A percentile compares a stretch with the other conserved stretches of the same genome.
phyloP scores from a whole-genome alignment of 2,888 invertebrate species.

The Conomelus anceps region DNA sequence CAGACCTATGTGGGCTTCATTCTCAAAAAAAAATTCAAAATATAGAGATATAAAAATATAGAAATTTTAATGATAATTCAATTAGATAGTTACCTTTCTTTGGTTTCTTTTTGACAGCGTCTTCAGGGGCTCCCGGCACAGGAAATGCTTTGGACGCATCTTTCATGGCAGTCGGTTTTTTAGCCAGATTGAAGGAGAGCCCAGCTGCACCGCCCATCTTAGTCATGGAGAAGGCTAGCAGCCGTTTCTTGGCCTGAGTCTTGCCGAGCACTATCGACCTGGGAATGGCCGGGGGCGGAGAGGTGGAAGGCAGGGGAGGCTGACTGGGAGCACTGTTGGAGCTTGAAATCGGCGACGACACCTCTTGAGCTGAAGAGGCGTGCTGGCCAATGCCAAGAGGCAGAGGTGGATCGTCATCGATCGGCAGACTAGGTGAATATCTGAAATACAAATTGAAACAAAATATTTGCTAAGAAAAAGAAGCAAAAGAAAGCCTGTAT shows the following conservation, averaged over 20 bases:
- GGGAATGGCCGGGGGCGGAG: slow-evolving; percentile 12
- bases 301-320: background rate
- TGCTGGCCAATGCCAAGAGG: background rate
- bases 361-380: background rate
- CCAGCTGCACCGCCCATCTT: slow-evolving; percentile 33
- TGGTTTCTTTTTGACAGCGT: slow-evolving; percentile 16
- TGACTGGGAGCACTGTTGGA: background rate
- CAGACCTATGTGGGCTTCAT: too few relatives aligned
- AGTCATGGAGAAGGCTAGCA: slow-evolving; percentile 42
- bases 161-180: slow-evolving; percentile 24
- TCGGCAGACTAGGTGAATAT: slow-evolving; percentile 28
- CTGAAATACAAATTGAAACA: too few relatives aligned
- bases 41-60: too few relatives aligned
- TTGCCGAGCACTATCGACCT: slow-evolving; percentile 35
- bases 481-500: too few relatives aligned
- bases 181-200: slow-evolving; percentile 19
- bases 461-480: too few relatives aligned
- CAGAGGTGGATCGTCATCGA: slow-evolving; percentile 26
- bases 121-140: background rate
- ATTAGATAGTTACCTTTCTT: slow-evolving; percentile 20
- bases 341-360: background rate
- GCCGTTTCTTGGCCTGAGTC: slow-evolving; percentile 42
- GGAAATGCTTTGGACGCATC: slow-evolving; percentile 21
- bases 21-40: too few relatives aligned
- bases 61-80: too few relatives aligned